Conservation (phyloP, 2,797 vertebrate genomes). For the Allobates femoralis region DNA sequence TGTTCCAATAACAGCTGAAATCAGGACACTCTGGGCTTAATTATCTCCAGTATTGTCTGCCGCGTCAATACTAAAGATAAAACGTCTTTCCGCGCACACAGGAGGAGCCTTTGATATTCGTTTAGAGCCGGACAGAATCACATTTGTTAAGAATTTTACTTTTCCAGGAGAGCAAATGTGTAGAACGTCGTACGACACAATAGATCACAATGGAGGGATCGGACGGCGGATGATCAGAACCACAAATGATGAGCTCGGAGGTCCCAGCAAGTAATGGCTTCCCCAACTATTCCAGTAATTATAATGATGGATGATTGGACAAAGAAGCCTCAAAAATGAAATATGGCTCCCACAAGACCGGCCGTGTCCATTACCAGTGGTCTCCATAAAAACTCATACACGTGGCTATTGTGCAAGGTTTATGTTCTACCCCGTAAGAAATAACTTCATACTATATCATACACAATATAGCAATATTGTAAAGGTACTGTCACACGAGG, state of each 20-base stretch:
- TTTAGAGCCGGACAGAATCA: not conserved
- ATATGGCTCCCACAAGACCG: no score
- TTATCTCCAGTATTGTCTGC: constrained; percentile 43
- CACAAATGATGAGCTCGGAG: not conserved
- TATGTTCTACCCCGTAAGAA: not conserved
- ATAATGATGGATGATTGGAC: not conserved
- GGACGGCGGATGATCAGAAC: not conserved
- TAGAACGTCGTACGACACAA: not conserved
- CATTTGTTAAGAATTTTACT: not conserved
- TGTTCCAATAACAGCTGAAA: constrained; percentile 29
- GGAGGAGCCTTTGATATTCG: not conserved
- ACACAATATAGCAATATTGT: not conserved
- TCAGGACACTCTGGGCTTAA: constrained; percentile 21
- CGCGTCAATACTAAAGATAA: constrained; percentile 26
- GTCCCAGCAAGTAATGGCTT: not conserved
- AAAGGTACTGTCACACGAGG: no score
- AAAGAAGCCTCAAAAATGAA: not conserved
- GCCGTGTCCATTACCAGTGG: no score
- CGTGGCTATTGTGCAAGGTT: not conserved
- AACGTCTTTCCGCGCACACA: not conserved
- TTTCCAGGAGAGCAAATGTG: not conserved
- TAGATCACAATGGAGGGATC: constrained; percentile 1
- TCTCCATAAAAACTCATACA: no score
- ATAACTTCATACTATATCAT: not conserved
- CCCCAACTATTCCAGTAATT: not conserved